A percentile compares a stretch with the other conserved stretches of the same genome.
phyloP scores from a whole-genome alignment of 2,797 vertebrate species.

The Poecilia gillii region DNA sequence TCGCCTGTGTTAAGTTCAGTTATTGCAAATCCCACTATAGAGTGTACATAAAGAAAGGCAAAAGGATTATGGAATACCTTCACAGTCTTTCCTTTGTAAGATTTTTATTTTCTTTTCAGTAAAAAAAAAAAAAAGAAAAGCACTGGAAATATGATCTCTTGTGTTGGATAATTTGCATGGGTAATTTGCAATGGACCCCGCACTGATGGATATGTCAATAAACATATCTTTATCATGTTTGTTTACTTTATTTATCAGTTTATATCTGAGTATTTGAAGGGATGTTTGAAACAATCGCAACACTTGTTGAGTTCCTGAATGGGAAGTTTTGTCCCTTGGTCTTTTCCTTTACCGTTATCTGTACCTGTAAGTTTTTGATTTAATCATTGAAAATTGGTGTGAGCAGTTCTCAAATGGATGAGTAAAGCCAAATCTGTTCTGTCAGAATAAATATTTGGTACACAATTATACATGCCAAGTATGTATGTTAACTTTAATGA shows the following conservation, averaged over 20 bases:
- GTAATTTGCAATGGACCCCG: slow-evolving; percentile 95
- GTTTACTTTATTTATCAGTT: slow-evolving; percentile 32
- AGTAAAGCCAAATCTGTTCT: neutral
- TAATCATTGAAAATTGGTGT: neutral
- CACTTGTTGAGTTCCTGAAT: neutral
- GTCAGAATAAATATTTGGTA: neutral
- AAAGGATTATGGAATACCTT: slow-evolving; percentile 91
- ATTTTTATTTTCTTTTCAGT: slow-evolving; percentile 88
- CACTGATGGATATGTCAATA: slow-evolving; percentile 99
- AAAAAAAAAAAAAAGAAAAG: slow-evolving; percentile 82
- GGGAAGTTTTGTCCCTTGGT: neutral
- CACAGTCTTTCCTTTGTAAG: slow-evolving; percentile 86
- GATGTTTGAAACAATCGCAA: neutral
- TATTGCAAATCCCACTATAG: slow-evolving; percentile 62
- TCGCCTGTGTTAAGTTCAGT: slow-evolving; percentile 57
- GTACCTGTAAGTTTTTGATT: neutral
- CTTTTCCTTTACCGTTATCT: neutral
- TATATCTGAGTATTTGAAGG: neutral
- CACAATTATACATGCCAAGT: neutral
- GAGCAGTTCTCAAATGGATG: neutral
- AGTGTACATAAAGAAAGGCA: slow-evolving; percentile 78
- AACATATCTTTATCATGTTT: slow-evolving; percentile 93
- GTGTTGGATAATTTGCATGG: slow-evolving; percentile 95
- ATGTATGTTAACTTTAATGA: neutral
- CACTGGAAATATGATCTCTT: slow-evolving; percentile 97